Evolutionary conservation across 2,888 invertebrate species (phyloP).

Genomic region (Nematopogon swammerdamellus): DNA sequence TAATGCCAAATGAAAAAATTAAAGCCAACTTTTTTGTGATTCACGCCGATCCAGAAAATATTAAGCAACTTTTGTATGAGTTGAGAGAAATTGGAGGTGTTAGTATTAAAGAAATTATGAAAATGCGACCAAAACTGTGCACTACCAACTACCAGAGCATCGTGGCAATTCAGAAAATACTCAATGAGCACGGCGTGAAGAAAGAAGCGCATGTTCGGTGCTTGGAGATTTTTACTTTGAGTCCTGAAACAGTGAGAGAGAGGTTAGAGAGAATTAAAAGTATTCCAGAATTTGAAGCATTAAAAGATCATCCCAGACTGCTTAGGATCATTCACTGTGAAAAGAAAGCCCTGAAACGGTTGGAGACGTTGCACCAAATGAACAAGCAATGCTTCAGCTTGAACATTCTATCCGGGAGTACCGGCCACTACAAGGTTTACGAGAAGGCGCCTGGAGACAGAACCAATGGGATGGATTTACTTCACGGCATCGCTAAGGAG

Average conservation of each 20-base stretch:
- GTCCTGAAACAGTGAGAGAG: constrained; percentile 31
- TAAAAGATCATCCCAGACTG: constrained; percentile 38
- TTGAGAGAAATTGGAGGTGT: constrained; percentile 35
- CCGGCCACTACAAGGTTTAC: constrained; percentile 33
- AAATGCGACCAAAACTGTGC: constrained; percentile 38
- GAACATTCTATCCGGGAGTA: constrained; percentile 40
- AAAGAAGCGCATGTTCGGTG: constrained; percentile 43
- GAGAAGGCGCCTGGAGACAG: constrained; percentile 43
- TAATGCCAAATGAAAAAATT: constrained; percentile 35
- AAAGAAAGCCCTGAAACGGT: constrained; percentile 31
- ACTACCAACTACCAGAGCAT: constrained; percentile 27
- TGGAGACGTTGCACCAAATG: constrained; percentile 25
- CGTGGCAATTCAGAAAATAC: constrained; percentile 28
- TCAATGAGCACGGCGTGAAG: constrained; percentile 32
- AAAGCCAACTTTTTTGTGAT: constrained; percentile 40
- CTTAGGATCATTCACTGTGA: constrained; percentile 42
- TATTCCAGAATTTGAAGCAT: constrained; percentile 38
- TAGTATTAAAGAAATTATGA: constrained; percentile 41
- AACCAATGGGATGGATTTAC: constrained; percentile 38
- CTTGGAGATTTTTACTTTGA: constrained; percentile 38
- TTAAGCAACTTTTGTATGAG: constrained; percentile 30
- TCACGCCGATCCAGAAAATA: constrained; percentile 40
- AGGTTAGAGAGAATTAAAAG: constrained; percentile 30
- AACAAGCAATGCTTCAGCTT: constrained; percentile 44
- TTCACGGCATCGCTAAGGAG: constrained; percentile 34